These are phyloP conservation scores for Malacosoma neustria DNA, from an alignment of 2,888 invertebrate species.

Conservation along the genomic window DNA sequence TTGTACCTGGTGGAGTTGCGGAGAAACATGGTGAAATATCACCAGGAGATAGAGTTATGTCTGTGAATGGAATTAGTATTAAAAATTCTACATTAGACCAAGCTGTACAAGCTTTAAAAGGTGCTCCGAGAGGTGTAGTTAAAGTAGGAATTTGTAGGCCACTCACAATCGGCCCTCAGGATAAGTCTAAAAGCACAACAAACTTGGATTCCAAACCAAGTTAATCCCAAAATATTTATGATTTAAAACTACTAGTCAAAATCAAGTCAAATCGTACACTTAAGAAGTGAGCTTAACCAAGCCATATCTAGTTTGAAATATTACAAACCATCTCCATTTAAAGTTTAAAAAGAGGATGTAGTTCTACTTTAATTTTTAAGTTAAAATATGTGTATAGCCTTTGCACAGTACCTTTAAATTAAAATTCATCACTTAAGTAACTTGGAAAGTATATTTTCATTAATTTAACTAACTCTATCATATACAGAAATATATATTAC, in stretches of 20 bases:
- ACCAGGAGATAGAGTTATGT: conserved; percentile 95
- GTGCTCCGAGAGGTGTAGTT: conserved; percentile 92
- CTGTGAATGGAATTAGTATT: conserved; percentile 92
- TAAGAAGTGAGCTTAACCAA: conserved; percentile 27
- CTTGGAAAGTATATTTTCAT: too few species aligned
- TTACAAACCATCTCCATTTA: too few species aligned
- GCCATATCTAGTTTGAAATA: not conserved
- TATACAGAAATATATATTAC: too few species aligned
- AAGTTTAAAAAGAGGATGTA: too few species aligned
- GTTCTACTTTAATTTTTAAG: too few species aligned
- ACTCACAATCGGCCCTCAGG: conserved; percentile 78
- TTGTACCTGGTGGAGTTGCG: conserved; percentile 98
- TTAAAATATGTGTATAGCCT: too few species aligned
- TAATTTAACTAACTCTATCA: too few species aligned
- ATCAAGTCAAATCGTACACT: conserved; percentile 54
- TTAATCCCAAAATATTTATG: conserved; percentile 41
- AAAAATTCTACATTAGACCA: conserved; percentile 95
- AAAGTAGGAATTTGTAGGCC: conserved; percentile 94
- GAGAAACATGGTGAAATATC: conserved; percentile 95
- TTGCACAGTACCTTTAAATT: too few species aligned
- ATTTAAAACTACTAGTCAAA: conserved; percentile 55
- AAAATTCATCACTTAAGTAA: too few species aligned
- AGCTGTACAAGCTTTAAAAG: conserved; percentile 96
- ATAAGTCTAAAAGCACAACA: conserved; percentile 58
- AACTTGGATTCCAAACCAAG: conserved; percentile 53